Conservation (phyloP, 2,888 invertebrate genomes). For the Elysia crispata region DNA sequence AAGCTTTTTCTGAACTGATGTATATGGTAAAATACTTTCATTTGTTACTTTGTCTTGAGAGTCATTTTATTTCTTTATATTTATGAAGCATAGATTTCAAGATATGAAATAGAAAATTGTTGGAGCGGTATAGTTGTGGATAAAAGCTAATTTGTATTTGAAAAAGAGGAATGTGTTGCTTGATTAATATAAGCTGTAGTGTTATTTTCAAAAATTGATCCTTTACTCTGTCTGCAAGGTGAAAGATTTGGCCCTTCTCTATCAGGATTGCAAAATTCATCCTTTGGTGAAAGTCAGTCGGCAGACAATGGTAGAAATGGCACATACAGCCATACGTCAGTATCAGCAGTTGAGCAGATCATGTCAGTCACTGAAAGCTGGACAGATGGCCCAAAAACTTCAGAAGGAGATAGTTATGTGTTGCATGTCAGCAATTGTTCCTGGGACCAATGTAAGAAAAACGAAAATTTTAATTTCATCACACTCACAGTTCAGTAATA, state of each 20-base stretch:
- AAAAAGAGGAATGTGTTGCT: too few species aligned
- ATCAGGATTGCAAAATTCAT: conserved; percentile 14
- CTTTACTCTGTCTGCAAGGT: conserved; percentile 4
- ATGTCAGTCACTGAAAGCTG: neutral
- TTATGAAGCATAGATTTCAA: too few species aligned
- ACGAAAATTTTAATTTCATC: neutral
- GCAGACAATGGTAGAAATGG: neutral
- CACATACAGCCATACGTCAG: neutral
- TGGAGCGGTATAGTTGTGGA: too few species aligned
- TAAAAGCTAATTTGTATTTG: too few species aligned
- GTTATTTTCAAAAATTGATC: too few species aligned
- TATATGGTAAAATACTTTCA: too few species aligned
- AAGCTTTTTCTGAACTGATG: too few species aligned
- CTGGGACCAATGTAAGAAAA: conserved; percentile 22
- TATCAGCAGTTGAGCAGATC: neutral
- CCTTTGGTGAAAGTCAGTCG: neutral
- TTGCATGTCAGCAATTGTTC: conserved; percentile 33
- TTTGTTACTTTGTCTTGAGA: too few species aligned
- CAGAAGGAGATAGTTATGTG: neutral
- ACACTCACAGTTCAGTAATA: too few species aligned
- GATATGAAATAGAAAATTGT: too few species aligned
- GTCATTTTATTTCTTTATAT: too few species aligned
- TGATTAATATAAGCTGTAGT: too few species aligned
- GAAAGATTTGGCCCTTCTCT: conserved; percentile 34
- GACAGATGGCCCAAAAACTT: neutral